phyloP scores from a whole-genome alignment of 2,113 vertebrate species.

The Crocuta crocuta region DNA sequence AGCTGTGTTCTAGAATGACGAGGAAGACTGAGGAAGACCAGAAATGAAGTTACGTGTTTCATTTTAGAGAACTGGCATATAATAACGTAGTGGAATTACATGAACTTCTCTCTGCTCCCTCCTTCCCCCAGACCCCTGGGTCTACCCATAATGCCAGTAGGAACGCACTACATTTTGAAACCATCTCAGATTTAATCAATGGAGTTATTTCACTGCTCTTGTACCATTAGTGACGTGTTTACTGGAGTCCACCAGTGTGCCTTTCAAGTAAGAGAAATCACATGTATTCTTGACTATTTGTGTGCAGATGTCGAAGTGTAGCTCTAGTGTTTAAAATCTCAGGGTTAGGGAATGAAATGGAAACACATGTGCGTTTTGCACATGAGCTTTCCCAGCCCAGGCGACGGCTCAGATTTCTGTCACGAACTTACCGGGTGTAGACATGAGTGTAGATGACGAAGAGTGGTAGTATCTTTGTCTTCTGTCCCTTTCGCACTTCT shows the following conservation, averaged over 20 bases:
- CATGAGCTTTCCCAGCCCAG: not conserved
- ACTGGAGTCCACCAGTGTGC: not conserved
- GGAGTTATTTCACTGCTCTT: not conserved
- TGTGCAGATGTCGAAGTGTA: not conserved
- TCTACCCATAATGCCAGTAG: not conserved
- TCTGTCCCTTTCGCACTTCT: not conserved
- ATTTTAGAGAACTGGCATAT: constrained; percentile 2
- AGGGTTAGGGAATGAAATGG: not conserved
- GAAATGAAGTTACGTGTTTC: not conserved
- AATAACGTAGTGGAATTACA: not conserved
- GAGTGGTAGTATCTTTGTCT: not conserved
- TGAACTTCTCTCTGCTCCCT: not conserved
- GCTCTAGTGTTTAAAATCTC: not conserved
- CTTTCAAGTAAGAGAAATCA: not conserved
- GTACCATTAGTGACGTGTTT: not conserved
- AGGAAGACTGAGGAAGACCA: not conserved
- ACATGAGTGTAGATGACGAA: too few relatives aligned
- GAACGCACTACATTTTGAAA: not conserved
- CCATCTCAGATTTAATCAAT: not conserved
- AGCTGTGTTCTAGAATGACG: not conserved
- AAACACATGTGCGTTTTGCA: not conserved
- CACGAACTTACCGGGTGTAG: not conserved
- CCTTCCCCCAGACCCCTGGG: not conserved
- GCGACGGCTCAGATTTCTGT: not conserved
- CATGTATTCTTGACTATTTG: not conserved